Conservation (phyloP, 2,113 vertebrate genomes). For the Aspiorhynchus laticeps region DNA sequence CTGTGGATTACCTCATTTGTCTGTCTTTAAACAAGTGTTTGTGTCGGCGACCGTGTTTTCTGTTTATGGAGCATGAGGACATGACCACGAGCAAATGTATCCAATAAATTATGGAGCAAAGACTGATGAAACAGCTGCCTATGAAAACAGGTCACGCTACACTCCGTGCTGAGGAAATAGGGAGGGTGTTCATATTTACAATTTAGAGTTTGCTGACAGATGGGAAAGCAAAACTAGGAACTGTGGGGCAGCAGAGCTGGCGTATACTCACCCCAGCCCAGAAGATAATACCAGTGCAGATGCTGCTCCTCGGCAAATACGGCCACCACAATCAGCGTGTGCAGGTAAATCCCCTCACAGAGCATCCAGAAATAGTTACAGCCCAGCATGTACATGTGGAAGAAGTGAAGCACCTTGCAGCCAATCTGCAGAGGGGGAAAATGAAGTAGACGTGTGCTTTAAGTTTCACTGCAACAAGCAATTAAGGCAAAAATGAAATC, state of each 20-base stretch:
- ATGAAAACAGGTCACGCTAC: conserved; percentile 14
- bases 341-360: conserved; percentile 96
- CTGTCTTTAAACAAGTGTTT: conserved; percentile 35
- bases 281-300: conserved; percentile 93
- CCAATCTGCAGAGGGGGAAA: conserved; percentile 74
- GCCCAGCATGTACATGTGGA: conserved; percentile 95
- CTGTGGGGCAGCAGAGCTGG: not conserved
- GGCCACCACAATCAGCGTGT: conserved; percentile 92
- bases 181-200: conserved; percentile 3
- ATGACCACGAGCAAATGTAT: conserved; percentile 27
- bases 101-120: conserved; percentile 36
- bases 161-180: not conserved
- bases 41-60: not conserved
- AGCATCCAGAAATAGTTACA: conserved; percentile 99
- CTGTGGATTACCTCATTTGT: conserved; percentile 31
- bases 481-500: not conserved
- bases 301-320: conserved; percentile 90
- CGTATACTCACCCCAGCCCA: conserved; percentile 93
- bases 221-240: not conserved
- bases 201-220: not conserved
- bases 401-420: conserved; percentile 94
- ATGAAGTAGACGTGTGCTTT: not conserved
- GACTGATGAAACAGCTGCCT: not conserved
- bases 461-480: not conserved
- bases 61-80: not conserved